phyloP scores from a whole-genome alignment of 2,113 vertebrate species.

The Toxostoma redivivum region DNA sequence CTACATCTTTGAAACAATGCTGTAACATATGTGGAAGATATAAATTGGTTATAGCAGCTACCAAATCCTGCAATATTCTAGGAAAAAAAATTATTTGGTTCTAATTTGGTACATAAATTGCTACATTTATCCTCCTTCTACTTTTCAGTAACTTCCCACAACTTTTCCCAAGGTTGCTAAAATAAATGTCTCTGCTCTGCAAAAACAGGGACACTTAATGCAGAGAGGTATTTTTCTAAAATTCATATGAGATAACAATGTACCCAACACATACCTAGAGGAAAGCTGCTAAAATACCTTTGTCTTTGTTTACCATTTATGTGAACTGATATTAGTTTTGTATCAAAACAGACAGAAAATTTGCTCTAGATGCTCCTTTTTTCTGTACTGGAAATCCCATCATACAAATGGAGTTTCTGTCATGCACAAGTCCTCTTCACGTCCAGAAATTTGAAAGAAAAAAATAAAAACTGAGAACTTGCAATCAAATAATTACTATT shows the following conservation, averaged over 20 bases:
- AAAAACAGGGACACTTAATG: neutral
- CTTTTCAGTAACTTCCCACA: neutral
- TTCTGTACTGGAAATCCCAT: neutral
- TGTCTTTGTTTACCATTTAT: neutral
- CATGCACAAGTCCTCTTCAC: neutral
- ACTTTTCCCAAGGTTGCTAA: neutral
- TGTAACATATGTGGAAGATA: neutral
- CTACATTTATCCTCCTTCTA: neutral
- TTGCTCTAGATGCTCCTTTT: neutral
- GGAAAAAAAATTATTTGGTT: neutral
- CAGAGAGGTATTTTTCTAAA: neutral
- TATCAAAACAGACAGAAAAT: neutral
- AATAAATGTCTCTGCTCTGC: neutral
- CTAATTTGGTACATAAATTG: neutral
- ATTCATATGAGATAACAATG: neutral
- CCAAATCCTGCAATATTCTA: neutral
- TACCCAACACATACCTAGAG: neutral
- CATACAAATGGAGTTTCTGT: neutral
- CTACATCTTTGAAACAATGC: neutral
- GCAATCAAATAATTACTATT: neutral
- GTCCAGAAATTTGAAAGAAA: neutral
- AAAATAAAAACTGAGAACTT: neutral
- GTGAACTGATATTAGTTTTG: neutral
- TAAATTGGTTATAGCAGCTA: neutral
- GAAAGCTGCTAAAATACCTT: neutral